Evolutionary conservation across 2,888 invertebrate species (phyloP).

Genomic region (Amphimallon solstitiale): DNA sequence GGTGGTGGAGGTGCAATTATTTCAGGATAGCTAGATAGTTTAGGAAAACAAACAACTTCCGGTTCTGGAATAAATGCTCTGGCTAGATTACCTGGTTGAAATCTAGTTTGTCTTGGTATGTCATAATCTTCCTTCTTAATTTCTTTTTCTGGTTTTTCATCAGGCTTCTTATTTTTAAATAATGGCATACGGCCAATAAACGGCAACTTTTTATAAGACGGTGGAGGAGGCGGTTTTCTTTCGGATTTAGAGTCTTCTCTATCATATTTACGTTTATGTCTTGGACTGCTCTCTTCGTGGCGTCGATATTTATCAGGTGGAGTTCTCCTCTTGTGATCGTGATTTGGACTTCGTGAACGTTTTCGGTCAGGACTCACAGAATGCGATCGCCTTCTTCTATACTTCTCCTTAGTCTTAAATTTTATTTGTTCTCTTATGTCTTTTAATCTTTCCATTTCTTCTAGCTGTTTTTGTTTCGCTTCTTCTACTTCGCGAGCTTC

Average conservation of each 20-base stretch:
- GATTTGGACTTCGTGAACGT: conserved; percentile 48
- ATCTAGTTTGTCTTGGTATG: conserved; percentile 57
- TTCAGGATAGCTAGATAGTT: conserved; percentile 58
- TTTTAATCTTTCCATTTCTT: conserved; percentile 57
- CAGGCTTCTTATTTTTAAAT: conserved; percentile 70
- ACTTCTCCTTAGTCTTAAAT: conserved; percentile 61
- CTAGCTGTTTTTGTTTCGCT: conserved; percentile 55
- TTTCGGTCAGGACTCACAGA: conserved; percentile 47
- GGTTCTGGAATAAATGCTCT: conserved; percentile 61
- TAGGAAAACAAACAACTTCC: conserved; percentile 62
- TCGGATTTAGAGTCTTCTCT: conserved; percentile 41
- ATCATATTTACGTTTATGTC: conserved; percentile 46
- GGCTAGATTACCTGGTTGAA: conserved; percentile 60
- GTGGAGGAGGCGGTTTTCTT: conserved; percentile 60
- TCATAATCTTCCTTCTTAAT: conserved; percentile 66
- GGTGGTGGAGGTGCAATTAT: conserved; percentile 55
- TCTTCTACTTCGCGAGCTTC: conserved; percentile 56
- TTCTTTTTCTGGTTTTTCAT: conserved; percentile 66
- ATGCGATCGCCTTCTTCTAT: conserved; percentile 51
- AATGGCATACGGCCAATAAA: conserved; percentile 89
- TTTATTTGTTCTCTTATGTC: conserved; percentile 54
- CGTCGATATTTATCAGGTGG: conserved; percentile 48
- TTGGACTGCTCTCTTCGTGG: conserved; percentile 48
- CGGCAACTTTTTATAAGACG: conserved; percentile 76
- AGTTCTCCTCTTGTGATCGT: conserved; percentile 49